A percentile compares a stretch with the other conserved stretches of the same genome.
phyloP scores from a whole-genome alignment of 2,113 vertebrate species.

The Heterochromis multidens region DNA sequence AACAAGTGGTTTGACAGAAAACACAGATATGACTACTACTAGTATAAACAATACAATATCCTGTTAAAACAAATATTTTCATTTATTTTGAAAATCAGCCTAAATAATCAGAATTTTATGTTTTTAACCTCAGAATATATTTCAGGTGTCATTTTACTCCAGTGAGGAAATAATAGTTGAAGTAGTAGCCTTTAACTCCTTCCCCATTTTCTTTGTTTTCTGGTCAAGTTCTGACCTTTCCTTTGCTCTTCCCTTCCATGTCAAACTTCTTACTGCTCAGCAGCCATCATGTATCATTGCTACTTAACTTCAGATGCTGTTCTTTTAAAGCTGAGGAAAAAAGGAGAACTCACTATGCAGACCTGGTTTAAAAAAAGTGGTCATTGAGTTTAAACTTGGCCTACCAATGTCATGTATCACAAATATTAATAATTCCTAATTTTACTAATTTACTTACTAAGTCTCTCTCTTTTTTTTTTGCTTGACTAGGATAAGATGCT shows the following conservation, averaged over 20 bases:
- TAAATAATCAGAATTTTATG: too few relatives aligned
- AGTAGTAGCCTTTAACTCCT: background rate
- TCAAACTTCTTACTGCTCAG: background rate
- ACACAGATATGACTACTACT: too few relatives aligned
- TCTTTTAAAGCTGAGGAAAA: background rate
- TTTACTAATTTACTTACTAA: background rate
- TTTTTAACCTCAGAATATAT: background rate
- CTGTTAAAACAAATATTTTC: too few relatives aligned
- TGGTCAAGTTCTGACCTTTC: background rate
- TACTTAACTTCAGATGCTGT: background rate
- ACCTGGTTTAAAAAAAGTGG: background rate
- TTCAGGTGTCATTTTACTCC: too few relatives aligned
- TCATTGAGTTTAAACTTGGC: background rate
- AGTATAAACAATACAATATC: too few relatives aligned
- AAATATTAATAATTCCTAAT: background rate
- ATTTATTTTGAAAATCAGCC: too few relatives aligned
- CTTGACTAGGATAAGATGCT: slow-evolving; percentile 89
- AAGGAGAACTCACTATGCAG: background rate
- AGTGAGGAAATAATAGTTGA: background rate
- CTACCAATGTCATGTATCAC: background rate
- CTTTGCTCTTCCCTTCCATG: background rate
- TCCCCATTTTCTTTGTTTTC: background rate
- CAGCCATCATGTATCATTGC: background rate
- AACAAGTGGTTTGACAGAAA: too few relatives aligned
- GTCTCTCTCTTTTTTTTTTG: background rate